These are phyloP conservation scores for Synanthedon myopaeformis DNA, from an alignment of 2,888 invertebrate genomes.

Conservation along the genomic window DNA sequence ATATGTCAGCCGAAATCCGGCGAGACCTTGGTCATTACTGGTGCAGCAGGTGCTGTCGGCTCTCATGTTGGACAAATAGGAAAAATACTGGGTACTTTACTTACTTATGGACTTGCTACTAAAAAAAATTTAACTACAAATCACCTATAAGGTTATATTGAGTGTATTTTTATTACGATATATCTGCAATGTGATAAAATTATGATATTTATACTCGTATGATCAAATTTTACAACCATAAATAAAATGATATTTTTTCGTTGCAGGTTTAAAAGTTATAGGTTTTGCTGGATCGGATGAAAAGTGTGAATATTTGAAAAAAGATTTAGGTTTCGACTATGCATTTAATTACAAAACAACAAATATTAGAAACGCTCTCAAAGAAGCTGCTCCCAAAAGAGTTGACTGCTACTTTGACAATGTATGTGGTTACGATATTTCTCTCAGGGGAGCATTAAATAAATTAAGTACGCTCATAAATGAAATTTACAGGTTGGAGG, in stretches of 20 bases:
- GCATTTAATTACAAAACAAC: slow-evolving; percentile 81
- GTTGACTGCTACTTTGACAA: slow-evolving; percentile 85
- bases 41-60: slow-evolving; percentile 85
- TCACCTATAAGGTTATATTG: neutral
- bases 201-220: neutral
- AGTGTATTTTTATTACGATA: neutral
- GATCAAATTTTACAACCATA: neutral
- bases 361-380: slow-evolving; percentile 68
- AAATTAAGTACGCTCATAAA: neutral
- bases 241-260: neutral
- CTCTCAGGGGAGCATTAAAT: neutral
- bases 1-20: slow-evolving; percentile 77
- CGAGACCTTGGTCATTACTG: slow-evolving; percentile 79
- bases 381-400: slow-evolving; percentile 74
- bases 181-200: neutral
- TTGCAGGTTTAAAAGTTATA: slow-evolving; percentile 51
- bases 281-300: slow-evolving; percentile 79
- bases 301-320: slow-evolving; percentile 77
- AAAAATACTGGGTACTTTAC: slow-evolving; percentile 70
- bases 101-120: neutral
- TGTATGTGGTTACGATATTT: slow-evolving; percentile 52
- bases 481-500: slow-evolving; percentile 73
- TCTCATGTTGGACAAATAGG: slow-evolving; percentile 83
- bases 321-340: slow-evolving; percentile 76
- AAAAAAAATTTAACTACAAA: too few species aligned